Evolutionary conservation across 2,113 vertebrate genomes (phyloP), one percentile per base, ranked within the genome.

Genomic region (Columbina picui): DNA sequence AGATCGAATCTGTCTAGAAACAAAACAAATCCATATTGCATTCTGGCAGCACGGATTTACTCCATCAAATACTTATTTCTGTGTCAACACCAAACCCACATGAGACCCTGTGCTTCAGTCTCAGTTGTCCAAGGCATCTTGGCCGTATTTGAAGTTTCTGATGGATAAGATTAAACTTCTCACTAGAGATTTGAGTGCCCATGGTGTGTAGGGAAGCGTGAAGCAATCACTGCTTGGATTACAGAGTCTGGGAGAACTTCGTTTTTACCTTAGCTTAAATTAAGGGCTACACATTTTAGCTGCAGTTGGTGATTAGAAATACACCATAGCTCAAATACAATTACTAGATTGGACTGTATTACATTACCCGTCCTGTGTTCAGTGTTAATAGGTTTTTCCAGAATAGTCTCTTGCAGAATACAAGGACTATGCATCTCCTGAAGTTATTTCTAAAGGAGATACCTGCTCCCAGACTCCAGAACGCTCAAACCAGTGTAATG

Each of bases 401-500:
- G 52, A 21, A 21, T 45, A 30, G 50, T 36, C 43, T 49, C 52
- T 36, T 16, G 53, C 32, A 27, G n/a, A n/a, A 27, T 27, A 43
- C 26, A 9, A 64, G 43, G 70, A 9, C 27, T 27, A 2, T 1
- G 9, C 26, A 39, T 8, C 18, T 39, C 52, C 81, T 18, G 3
- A 59, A 43, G 23, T 5, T 13, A 20, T 36, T 43, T 29, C 71
- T 57, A 49, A 65, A 25, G 30, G 56, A 43, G 4, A 16, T 11
- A 2, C 26, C 6, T 10, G 23, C 38, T 57, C 50, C 0, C 27
- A 26, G 52, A 20, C 1, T 52, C 50, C 77, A 60, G 64, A 23
- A 11, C 4, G 0, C 19, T 4, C 16, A 21, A 27, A 18, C 1
- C 41, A n/a, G 26, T 7, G 2, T 9, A 55, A 4, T 2, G 7